Evolutionary conservation across 2,797 vertebrate genomes (phyloP).

Genomic region (Enteromius anoplus): DNA sequence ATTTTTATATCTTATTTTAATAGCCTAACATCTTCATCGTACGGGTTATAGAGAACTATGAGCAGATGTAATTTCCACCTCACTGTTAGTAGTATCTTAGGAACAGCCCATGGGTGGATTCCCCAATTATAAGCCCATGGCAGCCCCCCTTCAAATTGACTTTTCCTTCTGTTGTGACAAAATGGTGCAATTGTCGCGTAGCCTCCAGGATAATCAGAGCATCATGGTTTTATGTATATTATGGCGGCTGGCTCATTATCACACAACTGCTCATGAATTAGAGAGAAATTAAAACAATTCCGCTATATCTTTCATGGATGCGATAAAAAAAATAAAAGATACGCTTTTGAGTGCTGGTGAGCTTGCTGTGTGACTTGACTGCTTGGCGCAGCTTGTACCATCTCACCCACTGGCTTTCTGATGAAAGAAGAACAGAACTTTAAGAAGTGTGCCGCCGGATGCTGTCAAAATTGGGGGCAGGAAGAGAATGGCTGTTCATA

Average conservation of each 20-base stretch:
- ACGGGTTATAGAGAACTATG: conserved; percentile 11
- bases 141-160: conserved; percentile 40
- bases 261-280: conserved; percentile 59
- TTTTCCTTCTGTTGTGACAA: conserved; percentile 46
- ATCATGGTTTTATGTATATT: conserved; percentile 49
- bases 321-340: conserved; percentile 56
- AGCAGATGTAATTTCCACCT: conserved; percentile 47
- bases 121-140: conserved; percentile 55
- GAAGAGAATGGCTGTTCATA: conserved; percentile 56
- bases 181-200: conserved; percentile 40
- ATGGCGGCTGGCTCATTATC: conserved; percentile 52
- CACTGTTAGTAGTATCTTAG: conserved; percentile 30
- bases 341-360: conserved; percentile 53
- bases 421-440: conserved; percentile 61
- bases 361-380: conserved; percentile 63
- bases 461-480: conserved; percentile 62
- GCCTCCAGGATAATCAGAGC: conserved; percentile 36
- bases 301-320: conserved; percentile 45
- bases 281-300: conserved; percentile 59
- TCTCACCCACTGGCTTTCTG: conserved; percentile 66
- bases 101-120: conserved; percentile 46
- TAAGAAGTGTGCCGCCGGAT: conserved; percentile 65
- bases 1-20: conserved; percentile 6
- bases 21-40: background rate
- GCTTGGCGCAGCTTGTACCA: conserved; percentile 59